Evolutionary conservation across 2,888 invertebrate genomes (phyloP), one percentile per base, ranked within the genome.

Genomic region (Macrosiphum euphorbiae): DNA sequence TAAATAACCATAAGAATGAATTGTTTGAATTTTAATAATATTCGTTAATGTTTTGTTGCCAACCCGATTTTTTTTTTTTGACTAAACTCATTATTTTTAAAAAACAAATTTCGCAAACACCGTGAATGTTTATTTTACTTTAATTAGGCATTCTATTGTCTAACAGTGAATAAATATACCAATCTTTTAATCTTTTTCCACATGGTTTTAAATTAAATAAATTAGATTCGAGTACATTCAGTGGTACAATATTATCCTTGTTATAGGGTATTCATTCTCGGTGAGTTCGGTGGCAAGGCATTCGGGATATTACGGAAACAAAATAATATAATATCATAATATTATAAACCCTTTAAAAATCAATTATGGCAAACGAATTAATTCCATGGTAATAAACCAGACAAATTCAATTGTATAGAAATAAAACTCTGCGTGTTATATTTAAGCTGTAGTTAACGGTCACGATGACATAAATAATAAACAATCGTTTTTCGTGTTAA

Each of bases 21-120:
- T 88, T 88, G 50, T 50, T 88, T 50, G 52, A 52, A 52, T 88
- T 88, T 88, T 52, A 88, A 88, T 88, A 55, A 88, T 52, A 24
- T 52, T 26, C 55, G 35, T 55, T n/a, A n/a, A n/a, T 16, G 26
- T 87, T 78, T 87, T 47, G 44, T 47, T 28, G 47, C 50, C 16
- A 35, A 78, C 35, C 20, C 35, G 50, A 50, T 44, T 44, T 47
- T 47, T 87, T 47, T 47, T 87, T 87, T 87, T 50, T 28, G 50
- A n/a, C 26, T 47, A 28, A 86, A 86, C 28, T 44, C n/a, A 87
- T 47, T 87, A 3, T n/a, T 87, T 87, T 50, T 50, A n/a, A 28
- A 44, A 58, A 28, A 87, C 28, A 86, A 86, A 86, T 86, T 47
- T 47, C 1, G 16, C 50, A n/a, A 28, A 28, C 16, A 47, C 28